Evolutionary conservation across 2,113 vertebrate genomes (phyloP), one percentile per base, ranked within the genome.

Genomic region (Lycocorax pyrrhopterus): DNA sequence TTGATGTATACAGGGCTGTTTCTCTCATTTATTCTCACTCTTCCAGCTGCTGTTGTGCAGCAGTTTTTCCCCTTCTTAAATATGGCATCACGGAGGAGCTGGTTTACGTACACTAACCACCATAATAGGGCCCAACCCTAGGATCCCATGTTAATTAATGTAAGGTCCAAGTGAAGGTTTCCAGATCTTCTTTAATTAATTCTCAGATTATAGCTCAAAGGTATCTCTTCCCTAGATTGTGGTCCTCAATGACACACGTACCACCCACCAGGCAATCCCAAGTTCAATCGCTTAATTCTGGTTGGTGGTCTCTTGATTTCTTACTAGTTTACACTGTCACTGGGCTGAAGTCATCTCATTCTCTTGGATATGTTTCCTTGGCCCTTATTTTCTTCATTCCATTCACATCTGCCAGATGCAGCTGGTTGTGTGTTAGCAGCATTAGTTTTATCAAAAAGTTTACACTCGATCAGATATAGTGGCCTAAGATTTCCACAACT

Each of bases 231-330:
- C 53, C 10, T 35, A 46, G 11, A 30, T 33, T 2, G 0, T 1
- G 0, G 32, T 27, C 13, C 33, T 16, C 51, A 51, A 0, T 72
- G 41, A 37, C 12, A 74, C 5, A 9, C 1, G 0, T 78, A 53
- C 21, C 46, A 74, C 9, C 7, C 52, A 43, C 20, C 32, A 81
- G 9, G 10, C 2, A 0, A 19, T 77, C 14, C 49, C 35, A 58
- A 20, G 4, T 60, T 58, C 53, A 25, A 9, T 44, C 46, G 10
- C 18, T 30, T 66, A 55, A 49, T 66, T 90, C n/a, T 72, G 21
- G 1, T 21, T 7, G 0, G 7, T 32, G 4, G 12, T 63, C 44
- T 83, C 62, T 72, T 76, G 29, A 59, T 63, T 85, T 71, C 56
- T 39, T 58, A 33, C 1, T 80, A 8, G 10, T 26, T 84, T 90